Conservation (phyloP, 2,888 invertebrate species). For the Caenorhabditis angaria region DNA sequence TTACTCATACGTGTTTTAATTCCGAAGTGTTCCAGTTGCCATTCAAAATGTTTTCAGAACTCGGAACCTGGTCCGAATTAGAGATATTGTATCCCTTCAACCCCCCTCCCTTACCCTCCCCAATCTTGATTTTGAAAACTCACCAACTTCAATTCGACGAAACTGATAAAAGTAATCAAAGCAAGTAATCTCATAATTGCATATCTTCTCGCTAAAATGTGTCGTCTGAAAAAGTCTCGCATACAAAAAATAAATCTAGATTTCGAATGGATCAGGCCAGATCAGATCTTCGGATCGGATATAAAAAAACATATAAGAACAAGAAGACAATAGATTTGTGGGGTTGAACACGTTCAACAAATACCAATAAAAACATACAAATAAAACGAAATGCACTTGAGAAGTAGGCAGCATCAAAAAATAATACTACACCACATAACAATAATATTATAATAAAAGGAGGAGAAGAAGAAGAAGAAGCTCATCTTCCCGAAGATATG, state of each 20-base stretch:
- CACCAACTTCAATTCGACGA: not conserved
- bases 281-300: not conserved
- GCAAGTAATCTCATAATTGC: not conserved
- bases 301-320: not conserved
- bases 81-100: too few relatives aligned
- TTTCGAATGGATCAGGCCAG: too few relatives aligned
- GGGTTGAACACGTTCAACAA: constrained; percentile 42
- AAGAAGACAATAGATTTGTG: constrained; percentile 11
- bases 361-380: constrained; percentile 16
- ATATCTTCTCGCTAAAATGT: not conserved
- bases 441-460: too few relatives aligned
- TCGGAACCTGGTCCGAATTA: too few relatives aligned
- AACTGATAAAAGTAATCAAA: not conserved
- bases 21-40: too few relatives aligned
- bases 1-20: too few relatives aligned
- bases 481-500: not conserved
- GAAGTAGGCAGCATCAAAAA: constrained; percentile 2
- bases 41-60: too few relatives aligned
- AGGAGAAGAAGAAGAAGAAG: too few relatives aligned
- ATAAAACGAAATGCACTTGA: constrained; percentile 4
- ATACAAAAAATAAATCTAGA: not conserved
- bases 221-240: constrained; percentile 2
- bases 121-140: not conserved
- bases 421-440: too few relatives aligned
- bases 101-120: too few relatives aligned